Evolutionary conservation across 2,888 invertebrate genomes (phyloP), one percentile per base, ranked within the genome.

Genomic region (Polylopha cassiicola): DNA sequence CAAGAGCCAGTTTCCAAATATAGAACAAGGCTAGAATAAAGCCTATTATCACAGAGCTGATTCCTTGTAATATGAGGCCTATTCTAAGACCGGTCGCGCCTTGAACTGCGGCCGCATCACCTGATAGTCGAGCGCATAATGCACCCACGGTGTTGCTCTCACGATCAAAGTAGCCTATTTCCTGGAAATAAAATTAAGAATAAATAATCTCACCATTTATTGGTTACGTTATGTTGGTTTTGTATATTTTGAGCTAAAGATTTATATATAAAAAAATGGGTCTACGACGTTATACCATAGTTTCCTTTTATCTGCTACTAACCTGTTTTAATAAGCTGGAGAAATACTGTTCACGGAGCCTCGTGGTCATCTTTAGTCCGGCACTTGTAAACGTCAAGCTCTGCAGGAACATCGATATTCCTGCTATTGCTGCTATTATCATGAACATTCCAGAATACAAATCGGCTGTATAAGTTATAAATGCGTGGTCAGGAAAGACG

Each of bases 301-400:
- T 5, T 5, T 5, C 4, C 7, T 5, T 5, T 4, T 4, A 5
- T 5, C 4, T 18, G 4, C 8, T 3, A 6, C 13, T 3, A 2
- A 55, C 55, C 44, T 55, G 89, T 48, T 67, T 70, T 23, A 89
- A 46, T 72, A 87, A 85, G 14, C 84, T 78, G 7, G 53, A 65
- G 42, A 56, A 56, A 44, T 63, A 47, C 59, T 57, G 27, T 65
- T 51, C 56, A 49, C 81, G 63, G 8, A 81, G 47, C 30, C 92
- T 73, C 17, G 88, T 74, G 0, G 92, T 92, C 61, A 92, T 80
- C 22, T 86, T 82, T 7, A 90, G 91, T 2, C 92, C 92, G 1
- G 92, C 89, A 15, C 87, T 63, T 3, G 88, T 89, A 62, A 92
- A 91, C 78, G 89, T 85, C 53, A 87, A 89, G 47, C 88, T 87